A percentile compares a stretch with the other conserved stretches of the same genome.
Conservation (phyloP, 2,797 vertebrate species). For the Rhinoraja longicauda region DNA sequence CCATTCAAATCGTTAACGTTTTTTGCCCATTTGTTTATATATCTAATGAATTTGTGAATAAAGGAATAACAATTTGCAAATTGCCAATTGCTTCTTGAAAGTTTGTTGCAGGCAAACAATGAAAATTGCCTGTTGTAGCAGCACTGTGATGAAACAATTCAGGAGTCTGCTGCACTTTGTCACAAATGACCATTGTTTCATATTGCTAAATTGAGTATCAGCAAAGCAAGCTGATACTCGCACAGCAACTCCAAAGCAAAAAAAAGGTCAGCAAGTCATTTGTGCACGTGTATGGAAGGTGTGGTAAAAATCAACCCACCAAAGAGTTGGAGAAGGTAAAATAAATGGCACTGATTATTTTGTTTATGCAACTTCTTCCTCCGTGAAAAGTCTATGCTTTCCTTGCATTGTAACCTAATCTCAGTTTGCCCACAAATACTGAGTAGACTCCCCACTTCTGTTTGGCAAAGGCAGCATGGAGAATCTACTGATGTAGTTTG, state of each 20-base stretch:
- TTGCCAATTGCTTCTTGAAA: neutral
- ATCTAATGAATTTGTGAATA: neutral
- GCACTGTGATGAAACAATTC: neutral
- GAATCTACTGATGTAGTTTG: neutral
- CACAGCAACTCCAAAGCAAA: neutral
- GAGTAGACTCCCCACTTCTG: neutral
- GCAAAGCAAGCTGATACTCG: neutral
- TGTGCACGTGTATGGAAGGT: neutral
- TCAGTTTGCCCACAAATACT: neutral
- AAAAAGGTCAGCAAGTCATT: neutral
- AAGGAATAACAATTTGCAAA: neutral
- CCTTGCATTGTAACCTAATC: neutral
- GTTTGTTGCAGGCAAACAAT: neutral
- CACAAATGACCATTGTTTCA: neutral
- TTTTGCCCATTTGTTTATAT: neutral
- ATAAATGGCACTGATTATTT: neutral
- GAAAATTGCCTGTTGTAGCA: neutral
- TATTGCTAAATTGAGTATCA: neutral
- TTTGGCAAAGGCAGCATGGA: neutral
- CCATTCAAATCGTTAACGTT: neutral
- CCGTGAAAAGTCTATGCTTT: neutral
- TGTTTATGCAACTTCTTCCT: neutral
- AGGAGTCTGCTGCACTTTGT: neutral
- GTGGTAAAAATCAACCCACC: neutral
- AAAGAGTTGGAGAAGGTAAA: neutral